These are phyloP conservation scores for Cyclopterus lumpus DNA, from an alignment of 2,797 vertebrate species.

Conservation along the genomic window DNA sequence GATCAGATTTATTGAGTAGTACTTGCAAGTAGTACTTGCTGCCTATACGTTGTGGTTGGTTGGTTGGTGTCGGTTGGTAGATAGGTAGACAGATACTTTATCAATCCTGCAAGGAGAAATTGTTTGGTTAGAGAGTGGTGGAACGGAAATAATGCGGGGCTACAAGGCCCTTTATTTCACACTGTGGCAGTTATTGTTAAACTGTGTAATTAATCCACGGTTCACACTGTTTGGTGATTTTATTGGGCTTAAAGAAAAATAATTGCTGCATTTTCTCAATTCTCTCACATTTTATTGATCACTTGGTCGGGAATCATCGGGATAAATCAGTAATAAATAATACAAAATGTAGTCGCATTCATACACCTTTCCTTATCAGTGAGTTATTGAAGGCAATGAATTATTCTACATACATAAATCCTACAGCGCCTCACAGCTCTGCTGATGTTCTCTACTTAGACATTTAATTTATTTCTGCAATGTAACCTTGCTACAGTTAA, in stretches of 20 bases:
- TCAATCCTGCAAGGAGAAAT: too few species aligned
- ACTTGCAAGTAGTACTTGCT: too few species aligned
- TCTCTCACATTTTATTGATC: not conserved
- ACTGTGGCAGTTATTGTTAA: too few species aligned
- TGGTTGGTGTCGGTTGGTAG: too few species aligned
- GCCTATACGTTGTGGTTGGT: too few species aligned
- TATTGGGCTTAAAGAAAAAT: not conserved
- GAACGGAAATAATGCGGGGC: too few species aligned
- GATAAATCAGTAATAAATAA: not conserved
- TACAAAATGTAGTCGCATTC: not conserved
- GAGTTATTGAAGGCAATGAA: slow-evolving; percentile 7
- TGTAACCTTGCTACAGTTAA: slow-evolving; percentile 19
- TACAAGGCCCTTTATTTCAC: too few species aligned
- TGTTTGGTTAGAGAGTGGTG: too few species aligned
- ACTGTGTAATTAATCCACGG: too few species aligned
- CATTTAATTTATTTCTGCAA: slow-evolving; percentile 9
- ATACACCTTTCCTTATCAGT: not conserved
- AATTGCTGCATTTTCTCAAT: not conserved
- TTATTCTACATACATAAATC: slow-evolving; percentile 17
- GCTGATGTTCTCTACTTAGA: slow-evolving; percentile 13
- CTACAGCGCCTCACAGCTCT: slow-evolving; percentile 2
- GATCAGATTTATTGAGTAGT: too few species aligned
- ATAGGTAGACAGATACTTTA: too few species aligned
- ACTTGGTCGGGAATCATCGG: not conserved
- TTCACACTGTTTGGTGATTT: not conserved